Conservation (phyloP, 1,140 invertebrate genomes). For the Megalopta genalis region DNA sequence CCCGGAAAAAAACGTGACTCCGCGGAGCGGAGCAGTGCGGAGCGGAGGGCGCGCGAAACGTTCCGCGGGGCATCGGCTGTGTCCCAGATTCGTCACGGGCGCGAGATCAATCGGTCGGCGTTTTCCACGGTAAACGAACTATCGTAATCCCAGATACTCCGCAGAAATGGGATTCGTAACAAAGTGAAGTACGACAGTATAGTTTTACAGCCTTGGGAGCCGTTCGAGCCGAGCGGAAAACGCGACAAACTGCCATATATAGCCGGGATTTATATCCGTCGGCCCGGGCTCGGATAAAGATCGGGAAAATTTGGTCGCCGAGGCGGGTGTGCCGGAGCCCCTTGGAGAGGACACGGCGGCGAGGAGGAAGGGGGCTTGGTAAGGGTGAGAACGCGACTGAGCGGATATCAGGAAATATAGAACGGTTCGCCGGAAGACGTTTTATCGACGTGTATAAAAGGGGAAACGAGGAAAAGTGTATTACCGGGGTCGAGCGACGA, state of each 20-base stretch:
- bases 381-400: not conserved
- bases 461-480: slow-evolving; percentile 17
- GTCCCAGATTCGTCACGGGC: not conserved
- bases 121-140: slow-evolving; percentile 18
- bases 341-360: not conserved
- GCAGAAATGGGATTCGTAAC: slow-evolving; percentile 43
- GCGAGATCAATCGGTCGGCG: slow-evolving; percentile 19
- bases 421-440: slow-evolving; percentile 15
- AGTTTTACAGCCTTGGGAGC: slow-evolving; percentile 36
- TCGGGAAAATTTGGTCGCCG: not conserved
- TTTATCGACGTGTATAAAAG: slow-evolving; percentile 37
- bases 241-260: slow-evolving; percentile 34
- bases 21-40: too few species aligned
- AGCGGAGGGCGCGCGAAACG: not conserved
- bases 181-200: slow-evolving; percentile 10
- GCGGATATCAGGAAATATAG: slow-evolving; percentile 37
- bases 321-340: not conserved
- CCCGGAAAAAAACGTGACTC: slow-evolving; percentile 2
- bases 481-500: slow-evolving; percentile 5
- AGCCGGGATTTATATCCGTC: not conserved
- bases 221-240: not conserved
- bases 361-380: too few species aligned
- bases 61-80: not conserved
- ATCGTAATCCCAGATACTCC: slow-evolving; percentile 37
- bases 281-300: slow-evolving; percentile 11